phyloP scores from a whole-genome alignment of 2,797 vertebrate species.

The Hipposideros larvatus region DNA sequence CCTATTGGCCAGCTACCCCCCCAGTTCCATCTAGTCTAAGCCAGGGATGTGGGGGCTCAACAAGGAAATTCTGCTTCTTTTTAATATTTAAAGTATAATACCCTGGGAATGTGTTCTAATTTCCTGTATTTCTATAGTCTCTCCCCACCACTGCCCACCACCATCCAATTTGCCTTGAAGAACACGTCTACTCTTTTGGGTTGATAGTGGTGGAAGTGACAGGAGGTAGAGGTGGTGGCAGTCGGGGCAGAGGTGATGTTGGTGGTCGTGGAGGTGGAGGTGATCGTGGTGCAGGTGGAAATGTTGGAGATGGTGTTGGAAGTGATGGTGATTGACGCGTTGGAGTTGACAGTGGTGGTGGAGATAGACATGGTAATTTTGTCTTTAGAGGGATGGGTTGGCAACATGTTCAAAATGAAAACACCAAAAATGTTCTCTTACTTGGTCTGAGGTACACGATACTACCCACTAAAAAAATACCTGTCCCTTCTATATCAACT shows the following conservation, averaged over 20 bases:
- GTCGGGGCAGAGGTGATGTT: not conserved
- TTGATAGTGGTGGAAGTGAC: not conserved
- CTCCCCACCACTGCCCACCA: too few species aligned
- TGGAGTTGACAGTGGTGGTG: not conserved
- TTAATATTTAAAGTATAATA: not conserved
- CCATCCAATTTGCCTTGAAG: not conserved
- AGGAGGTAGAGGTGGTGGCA: fast-evolving
- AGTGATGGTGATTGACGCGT: not conserved
- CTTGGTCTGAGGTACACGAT: not conserved
- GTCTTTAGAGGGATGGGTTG: not conserved
- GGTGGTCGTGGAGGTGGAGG: not conserved
- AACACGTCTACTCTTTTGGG: not conserved
- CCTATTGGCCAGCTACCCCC: not conserved
- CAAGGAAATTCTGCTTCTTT: not conserved
- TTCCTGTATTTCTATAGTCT: not conserved
- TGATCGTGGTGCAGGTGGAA: not conserved
- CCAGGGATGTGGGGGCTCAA: not conserved
- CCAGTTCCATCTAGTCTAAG: not conserved
- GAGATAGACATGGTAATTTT: not conserved
- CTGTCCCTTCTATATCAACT: not conserved
- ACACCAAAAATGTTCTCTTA: not conserved
- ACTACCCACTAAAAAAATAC: not conserved
- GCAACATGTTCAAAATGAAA: not conserved
- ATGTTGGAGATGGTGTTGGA: not conserved
- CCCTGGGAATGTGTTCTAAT: not conserved